Percentiles rank a stretch among this genome's conserved stretches.
These are phyloP conservation scores for Thermophis baileyi DNA, from an alignment of 2,113 vertebrate genomes.

Conservation along the genomic window DNA sequence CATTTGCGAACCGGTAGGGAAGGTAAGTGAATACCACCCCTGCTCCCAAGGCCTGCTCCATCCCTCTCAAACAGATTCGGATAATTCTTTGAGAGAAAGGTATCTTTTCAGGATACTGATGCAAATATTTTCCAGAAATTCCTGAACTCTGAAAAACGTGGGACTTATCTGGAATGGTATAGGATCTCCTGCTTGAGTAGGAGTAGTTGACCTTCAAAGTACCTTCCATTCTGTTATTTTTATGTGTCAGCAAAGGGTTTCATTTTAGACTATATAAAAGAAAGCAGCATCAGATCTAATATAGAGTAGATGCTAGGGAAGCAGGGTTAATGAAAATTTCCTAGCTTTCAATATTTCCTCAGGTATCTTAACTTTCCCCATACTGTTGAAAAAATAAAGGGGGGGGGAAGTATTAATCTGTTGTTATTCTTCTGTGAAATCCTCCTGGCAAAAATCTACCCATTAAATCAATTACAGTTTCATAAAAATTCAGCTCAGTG, in stretches of 20 bases:
- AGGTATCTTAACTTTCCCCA: constrained; percentile 3
- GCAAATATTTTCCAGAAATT: neutral
- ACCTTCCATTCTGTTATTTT: neutral
- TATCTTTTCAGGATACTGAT: neutral
- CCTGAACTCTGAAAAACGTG: neutral
- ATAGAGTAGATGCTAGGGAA: neutral
- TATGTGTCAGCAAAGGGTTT: neutral
- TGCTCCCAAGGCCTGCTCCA: neutral
- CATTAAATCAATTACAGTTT: constrained; percentile 20
- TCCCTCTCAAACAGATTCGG: neutral
- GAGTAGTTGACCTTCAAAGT: neutral
- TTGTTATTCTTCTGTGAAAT: constrained; percentile 32
- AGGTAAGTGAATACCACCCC: too few species aligned
- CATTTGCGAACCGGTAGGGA: too few species aligned
- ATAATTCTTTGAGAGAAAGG: neutral
- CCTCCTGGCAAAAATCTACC: constrained; percentile 20
- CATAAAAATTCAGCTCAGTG: constrained; percentile 31
- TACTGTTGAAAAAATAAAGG: neutral
- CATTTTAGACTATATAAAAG: neutral
- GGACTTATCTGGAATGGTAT: neutral
- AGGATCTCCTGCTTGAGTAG: neutral
- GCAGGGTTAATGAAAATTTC: constrained; percentile 4
- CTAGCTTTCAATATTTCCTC: neutral
- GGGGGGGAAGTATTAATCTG: neutral
- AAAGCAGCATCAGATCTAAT: neutral